Evolutionary conservation across 2,888 invertebrate genomes (phyloP).

Genomic region (Meganola albula): DNA sequence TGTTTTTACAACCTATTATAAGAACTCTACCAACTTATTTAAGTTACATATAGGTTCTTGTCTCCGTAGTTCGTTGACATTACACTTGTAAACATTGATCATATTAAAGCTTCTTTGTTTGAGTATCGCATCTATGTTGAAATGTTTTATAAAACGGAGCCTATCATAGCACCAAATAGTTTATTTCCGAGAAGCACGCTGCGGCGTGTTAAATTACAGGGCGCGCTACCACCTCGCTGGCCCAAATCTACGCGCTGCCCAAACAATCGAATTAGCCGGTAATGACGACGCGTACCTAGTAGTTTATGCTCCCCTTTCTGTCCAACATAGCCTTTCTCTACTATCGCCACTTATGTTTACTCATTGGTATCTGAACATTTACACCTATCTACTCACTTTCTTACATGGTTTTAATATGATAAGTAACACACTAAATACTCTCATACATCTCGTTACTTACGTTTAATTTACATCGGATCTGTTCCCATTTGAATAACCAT

Average conservation of each 20-base stretch:
- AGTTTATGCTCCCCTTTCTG: conserved; percentile 22
- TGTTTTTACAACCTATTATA: too few relatives aligned
- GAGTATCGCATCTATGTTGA: conserved; percentile 31
- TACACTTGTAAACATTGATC: too few relatives aligned
- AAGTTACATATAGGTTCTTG: too few relatives aligned
- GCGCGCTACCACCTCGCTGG: conserved; percentile 50
- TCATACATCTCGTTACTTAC: conserved; percentile 11
- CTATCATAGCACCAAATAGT: conserved; percentile 35
- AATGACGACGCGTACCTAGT: conserved; percentile 47
- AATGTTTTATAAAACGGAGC: conserved; percentile 30
- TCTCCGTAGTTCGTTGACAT: too few relatives aligned
- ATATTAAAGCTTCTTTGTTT: conserved; percentile 28
- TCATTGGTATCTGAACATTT: neutral
- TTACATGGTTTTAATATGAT: neutral
- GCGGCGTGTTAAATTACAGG: conserved; percentile 61
- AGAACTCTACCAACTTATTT: too few relatives aligned
- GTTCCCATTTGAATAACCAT: conserved; percentile 38
- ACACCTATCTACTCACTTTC: neutral
- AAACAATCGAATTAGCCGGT: conserved; percentile 69
- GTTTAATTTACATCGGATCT: conserved; percentile 34
- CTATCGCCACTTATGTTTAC: conserved; percentile 7
- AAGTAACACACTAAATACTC: neutral
- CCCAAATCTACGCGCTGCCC: conserved; percentile 65
- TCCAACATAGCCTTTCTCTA: conserved; percentile 24
- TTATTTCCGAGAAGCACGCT: conserved; percentile 50